Conservation (phyloP, 2,113 vertebrate genomes). For the Azemiops feae region DNA sequence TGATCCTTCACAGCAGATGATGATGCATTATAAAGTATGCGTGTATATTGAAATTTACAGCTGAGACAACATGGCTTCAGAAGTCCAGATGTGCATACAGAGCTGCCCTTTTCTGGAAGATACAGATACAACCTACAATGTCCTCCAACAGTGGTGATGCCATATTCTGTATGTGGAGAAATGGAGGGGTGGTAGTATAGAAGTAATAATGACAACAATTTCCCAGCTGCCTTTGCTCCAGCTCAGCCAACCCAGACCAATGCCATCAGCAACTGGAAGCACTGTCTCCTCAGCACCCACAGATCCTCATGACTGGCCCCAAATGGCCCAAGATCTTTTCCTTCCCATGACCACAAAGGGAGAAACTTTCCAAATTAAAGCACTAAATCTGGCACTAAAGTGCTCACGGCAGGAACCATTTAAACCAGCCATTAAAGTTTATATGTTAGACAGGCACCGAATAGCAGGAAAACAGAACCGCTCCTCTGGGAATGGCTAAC, state of each 20-base stretch:
- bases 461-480: constrained; percentile 73
- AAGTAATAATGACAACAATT: background rate
- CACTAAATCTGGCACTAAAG: constrained; percentile 80
- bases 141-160: background rate
- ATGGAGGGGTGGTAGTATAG: background rate
- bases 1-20: background rate
- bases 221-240: background rate
- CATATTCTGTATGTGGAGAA: background rate
- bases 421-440: constrained; percentile 82
- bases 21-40: background rate
- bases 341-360: constrained; percentile 71
- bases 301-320: constrained; percentile 66
- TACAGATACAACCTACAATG: background rate
- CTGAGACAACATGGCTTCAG: background rate
- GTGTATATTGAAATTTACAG: background rate
- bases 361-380: constrained; percentile 81
- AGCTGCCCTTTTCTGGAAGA: background rate
- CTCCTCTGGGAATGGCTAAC: constrained; percentile 67
- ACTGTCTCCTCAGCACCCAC: constrained; percentile 69
- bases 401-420: constrained; percentile 78
- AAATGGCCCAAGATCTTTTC: constrained; percentile 71
- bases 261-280: constrained; percentile 53
- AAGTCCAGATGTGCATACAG: background rate
- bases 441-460: constrained; percentile 77
- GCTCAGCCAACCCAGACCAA: background rate